phyloP scores from a whole-genome alignment of 2,797 vertebrate genomes.

The Odontamblyopus lacepedii region DNA sequence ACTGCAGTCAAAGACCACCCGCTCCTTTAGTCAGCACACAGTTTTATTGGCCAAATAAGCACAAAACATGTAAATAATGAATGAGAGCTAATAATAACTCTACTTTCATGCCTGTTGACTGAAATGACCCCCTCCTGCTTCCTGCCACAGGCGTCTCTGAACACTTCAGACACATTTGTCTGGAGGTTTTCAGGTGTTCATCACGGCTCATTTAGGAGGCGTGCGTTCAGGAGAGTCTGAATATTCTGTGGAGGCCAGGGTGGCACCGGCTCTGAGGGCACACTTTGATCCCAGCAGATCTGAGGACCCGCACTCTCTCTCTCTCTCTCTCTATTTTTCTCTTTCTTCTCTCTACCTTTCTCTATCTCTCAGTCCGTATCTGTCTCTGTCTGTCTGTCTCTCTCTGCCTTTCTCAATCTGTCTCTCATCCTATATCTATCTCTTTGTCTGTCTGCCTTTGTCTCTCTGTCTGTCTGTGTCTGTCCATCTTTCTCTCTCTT shows the following conservation, averaged over 20 bases:
- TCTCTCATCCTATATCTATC: too few relatives aligned
- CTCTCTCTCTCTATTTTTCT: too few relatives aligned
- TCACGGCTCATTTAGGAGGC: conserved; percentile 36
- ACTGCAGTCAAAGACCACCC: not conserved
- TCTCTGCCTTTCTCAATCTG: too few relatives aligned
- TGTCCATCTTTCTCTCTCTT: too few relatives aligned
- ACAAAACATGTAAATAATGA: not conserved
- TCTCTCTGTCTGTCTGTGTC: too few relatives aligned
- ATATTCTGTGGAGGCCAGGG: conserved; percentile 73
- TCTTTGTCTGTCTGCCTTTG: too few relatives aligned
- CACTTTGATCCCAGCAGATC: conserved; percentile 81
- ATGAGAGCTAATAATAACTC: not conserved
- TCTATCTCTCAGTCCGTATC: too few relatives aligned
- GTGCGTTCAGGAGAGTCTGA: conserved; percentile 73
- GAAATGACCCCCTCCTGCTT: conserved; percentile 22
- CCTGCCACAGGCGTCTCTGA: conserved; percentile 25
- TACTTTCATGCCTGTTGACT: conserved; percentile 33
- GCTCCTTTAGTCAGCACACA: not conserved
- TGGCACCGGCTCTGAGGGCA: conserved; percentile 76
- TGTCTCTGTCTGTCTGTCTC: too few relatives aligned
- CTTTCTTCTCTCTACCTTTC: too few relatives aligned
- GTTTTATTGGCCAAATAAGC: not conserved
- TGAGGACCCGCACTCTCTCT: conserved; percentile 64
- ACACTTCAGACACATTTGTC: conserved; percentile 25
- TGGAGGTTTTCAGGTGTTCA: conserved; percentile 63